Conservation (phyloP, 92 coral and sea anemone genomes). For the Zoanthus gigantus region DNA sequence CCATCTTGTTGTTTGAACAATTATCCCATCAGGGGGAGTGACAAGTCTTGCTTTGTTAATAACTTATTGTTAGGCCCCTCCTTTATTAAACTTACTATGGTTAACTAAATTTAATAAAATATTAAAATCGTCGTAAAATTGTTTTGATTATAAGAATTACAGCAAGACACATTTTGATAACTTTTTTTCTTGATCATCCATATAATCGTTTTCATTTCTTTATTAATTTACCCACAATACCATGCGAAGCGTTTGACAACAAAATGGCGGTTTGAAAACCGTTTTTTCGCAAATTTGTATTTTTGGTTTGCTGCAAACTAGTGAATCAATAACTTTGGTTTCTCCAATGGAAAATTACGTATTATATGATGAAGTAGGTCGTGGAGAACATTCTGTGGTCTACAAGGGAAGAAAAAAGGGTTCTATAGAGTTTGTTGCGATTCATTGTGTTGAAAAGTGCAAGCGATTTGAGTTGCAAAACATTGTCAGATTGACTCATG, state of each 20-base stretch:
- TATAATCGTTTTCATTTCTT: neutral
- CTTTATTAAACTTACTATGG: neutral
- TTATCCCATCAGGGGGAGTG: constrained; percentile 33
- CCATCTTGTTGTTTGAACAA: constrained; percentile 46
- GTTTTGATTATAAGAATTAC: no score
- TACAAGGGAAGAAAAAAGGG: constrained; percentile 99
- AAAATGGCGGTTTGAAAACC: constrained; percentile 35
- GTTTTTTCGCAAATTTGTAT: constrained; percentile 5
- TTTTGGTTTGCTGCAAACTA: neutral
- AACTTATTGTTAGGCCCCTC: neutral
- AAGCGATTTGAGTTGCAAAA: constrained; percentile 95
- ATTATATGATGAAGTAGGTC: constrained; percentile 95
- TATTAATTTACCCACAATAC: constrained; percentile 30
- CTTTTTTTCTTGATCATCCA: no score
- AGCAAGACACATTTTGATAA: no score
- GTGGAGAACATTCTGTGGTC: constrained; percentile 93
- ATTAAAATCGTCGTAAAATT: no score
- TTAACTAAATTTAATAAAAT: neutral
- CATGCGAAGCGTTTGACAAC: constrained; percentile 6
- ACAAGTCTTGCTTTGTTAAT: neutral
- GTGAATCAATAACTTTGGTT: neutral
- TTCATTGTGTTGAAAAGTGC: constrained; percentile 95
- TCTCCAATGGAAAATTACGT: constrained; percentile 93
- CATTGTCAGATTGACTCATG: constrained; percentile 93
- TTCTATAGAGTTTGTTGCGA: constrained; percentile 94